These are phyloP conservation scores for Eurytoma californica DNA, from an alignment of 2,888 invertebrate species.

Conservation along the genomic window DNA sequence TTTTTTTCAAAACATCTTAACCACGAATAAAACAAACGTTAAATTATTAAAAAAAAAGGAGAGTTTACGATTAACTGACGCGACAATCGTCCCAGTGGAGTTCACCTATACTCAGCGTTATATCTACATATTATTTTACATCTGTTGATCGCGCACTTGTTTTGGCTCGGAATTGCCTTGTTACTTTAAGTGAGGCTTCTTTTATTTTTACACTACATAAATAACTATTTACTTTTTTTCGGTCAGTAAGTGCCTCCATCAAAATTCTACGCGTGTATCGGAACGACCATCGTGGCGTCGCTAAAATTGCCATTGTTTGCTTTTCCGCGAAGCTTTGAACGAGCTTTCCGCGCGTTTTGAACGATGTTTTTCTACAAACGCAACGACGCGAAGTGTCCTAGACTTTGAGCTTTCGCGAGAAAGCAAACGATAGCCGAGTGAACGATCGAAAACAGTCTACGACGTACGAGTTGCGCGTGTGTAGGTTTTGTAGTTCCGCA, in stretches of 20 bases:
- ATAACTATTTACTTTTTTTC: conserved; percentile 11
- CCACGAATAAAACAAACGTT: no score
- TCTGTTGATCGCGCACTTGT: neutral
- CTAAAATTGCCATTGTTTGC: no score
- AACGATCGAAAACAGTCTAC: conserved; percentile 37
- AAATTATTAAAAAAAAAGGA: no score
- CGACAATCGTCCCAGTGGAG: neutral
- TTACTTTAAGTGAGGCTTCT: neutral
- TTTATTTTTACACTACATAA: conserved; percentile 9
- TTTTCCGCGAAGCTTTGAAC: no score
- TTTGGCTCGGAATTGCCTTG: neutral
- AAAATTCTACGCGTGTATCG: neutral
- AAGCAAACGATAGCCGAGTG: neutral
- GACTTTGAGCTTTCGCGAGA: no score
- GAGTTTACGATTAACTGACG: neutral
- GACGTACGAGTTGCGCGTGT: neutral
- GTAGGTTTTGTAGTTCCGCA: neutral
- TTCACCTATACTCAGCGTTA: neutral
- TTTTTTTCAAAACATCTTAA: no score
- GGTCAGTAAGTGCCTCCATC: neutral
- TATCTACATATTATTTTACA: neutral
- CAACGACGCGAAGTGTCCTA: no score
- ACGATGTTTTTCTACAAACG: conserved; percentile 8
- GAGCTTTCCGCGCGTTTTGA: no score
- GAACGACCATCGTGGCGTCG: neutral